Evolutionary conservation across 2,113 vertebrate genomes (phyloP), one percentile per base, ranked within the genome.

Genomic region (Kobus ellipsiprymnus): DNA sequence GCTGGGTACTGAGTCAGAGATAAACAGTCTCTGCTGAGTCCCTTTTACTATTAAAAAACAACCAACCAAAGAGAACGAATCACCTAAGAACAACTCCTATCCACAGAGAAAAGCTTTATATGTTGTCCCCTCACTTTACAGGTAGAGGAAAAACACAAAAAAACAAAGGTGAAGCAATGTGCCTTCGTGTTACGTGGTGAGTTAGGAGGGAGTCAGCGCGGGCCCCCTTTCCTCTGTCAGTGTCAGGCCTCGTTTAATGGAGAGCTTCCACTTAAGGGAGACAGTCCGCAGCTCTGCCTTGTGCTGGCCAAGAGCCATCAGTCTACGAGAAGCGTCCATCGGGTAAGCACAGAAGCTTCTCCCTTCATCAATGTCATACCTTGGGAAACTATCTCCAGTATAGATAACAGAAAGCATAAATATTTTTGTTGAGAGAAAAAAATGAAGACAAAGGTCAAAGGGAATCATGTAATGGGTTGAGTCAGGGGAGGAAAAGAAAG

Each of bases 361-460:
- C 96, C 98, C 98, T 98, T 98, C 96, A 98, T 98, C 97, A 96
- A 87, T 59, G 0, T 95, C 97, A 98, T 98, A 99, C 98, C 98
- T 99, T 98, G 98, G 97, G 94, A 98, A 98, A 98, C 97, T 98
- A 98, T 98, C 98, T 97, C 90, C 83, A 98, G 98, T 94, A 97
- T 36, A 98, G 98, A 99, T 98, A 99, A 98, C 95, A 95, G 94
- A 89, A 96, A 98, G 98, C 98, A 98, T 98, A 99, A 98, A 98
- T 98, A 99, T 98, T 99, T 99, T 97, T 98, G 97, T 97, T 98
- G 97, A 96, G 97, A 98, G 98, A 97, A 98, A 93, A 96, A 98
- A 98, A 98, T 98, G 98, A 96, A 91, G 96, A 98, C 98, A 98
- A 99, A 98, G 98, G 98, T 99, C 98, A 99, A 98, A 98, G 96